Percentiles rank a stretch among this genome's conserved stretches.
phyloP scores from a whole-genome alignment of 2,113 vertebrate species.

The Hippocampus abdominalis region DNA sequence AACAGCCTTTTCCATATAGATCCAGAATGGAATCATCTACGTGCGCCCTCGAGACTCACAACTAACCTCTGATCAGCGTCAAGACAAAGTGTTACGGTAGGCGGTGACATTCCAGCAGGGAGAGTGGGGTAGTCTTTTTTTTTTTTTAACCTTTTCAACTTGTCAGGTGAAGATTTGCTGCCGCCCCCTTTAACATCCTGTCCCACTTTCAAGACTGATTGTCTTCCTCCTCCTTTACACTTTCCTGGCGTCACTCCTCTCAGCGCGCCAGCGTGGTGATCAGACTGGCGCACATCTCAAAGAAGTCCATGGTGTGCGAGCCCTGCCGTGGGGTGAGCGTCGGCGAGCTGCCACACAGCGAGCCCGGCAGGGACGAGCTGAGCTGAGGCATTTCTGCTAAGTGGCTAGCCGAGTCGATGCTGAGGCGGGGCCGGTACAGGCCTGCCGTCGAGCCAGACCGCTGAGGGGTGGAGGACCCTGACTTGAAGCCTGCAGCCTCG shows the following conservation, averaged over 20 bases:
- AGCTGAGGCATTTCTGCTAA: slow-evolving; percentile 76
- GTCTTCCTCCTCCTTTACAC: not conserved
- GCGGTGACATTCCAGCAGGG: slow-evolving; percentile 27
- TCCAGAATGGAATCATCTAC: slow-evolving; percentile 35
- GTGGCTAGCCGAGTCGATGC: slow-evolving; percentile 77
- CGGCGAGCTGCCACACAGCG: slow-evolving; percentile 75
- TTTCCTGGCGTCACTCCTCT: slow-evolving; percentile 30
- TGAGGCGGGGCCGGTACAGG: slow-evolving; percentile 85
- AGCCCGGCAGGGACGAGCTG: slow-evolving; percentile 83
- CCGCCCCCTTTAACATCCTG: not conserved
- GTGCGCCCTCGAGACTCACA: slow-evolving; percentile 25
- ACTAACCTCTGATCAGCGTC: slow-evolving; percentile 41
- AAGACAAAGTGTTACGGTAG: slow-evolving; percentile 9
- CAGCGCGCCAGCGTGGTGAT: slow-evolving; percentile 93
- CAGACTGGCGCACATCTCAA: slow-evolving; percentile 98
- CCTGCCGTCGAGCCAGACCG: slow-evolving; percentile 86
- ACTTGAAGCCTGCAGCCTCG: slow-evolving; percentile 80
- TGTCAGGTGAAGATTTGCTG: slow-evolving; percentile 1
- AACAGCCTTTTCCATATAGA: slow-evolving; percentile 41
- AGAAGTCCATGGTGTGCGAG: slow-evolving; percentile 99
- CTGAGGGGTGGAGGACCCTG: slow-evolving; percentile 90
- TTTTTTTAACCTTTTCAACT: not conserved
- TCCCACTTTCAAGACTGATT: not conserved
- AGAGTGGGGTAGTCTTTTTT: not conserved
- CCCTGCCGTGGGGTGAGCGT: slow-evolving; percentile 80